Base-by-base conservation (phyloP, 23 tunicate species). In the Ascidia mentula region DNA sequence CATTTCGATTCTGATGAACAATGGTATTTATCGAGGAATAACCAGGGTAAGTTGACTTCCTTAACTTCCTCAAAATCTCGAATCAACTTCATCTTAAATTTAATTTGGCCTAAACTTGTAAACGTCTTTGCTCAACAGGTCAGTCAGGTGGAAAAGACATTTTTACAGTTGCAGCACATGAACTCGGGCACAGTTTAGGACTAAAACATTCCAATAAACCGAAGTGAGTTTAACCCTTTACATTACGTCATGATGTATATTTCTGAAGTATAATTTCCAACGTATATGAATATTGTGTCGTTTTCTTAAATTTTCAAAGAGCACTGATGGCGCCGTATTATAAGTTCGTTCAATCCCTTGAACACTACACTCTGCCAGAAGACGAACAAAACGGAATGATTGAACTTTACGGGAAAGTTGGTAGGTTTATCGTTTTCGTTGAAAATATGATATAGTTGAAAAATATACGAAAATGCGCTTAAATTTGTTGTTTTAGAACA, bases 131-230 rank as follows among this genome's bases (percentile, higher is more conserved):
- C 60, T 15, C 13, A 3, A 9, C 79, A 83, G 87, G 76, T 8
- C 0, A 72, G 5, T 37, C 37, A 31, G 22, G 33, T 36, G 77
- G 72, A 34, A 79, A 80, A 82, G 97, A 91, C 69, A 59, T 91
- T 20, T 91, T 91, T 33, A 82, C 90, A 6, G 97, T 91, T 18
- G 87, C 87, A 53, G 97, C 90, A 20, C 97, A 91, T 72, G 97
- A 91, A 60, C 80, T 91, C 24, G 97, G 97, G 0, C 97, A 91
- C 60, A 81, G 74, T 37, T 73, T 91, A 26, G 97, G 97, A 13
- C 87, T 91, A 0, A 83, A 61, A 18, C 97, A 91, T 72, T 91
- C 97, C n/a, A 40, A 0, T 42, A 79, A 32, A n/a, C 31, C 36
- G 20, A 72, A 77, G 96, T 90, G 46, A 80, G 96, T 77, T 22